These are phyloP conservation scores for Dascillus cervinus DNA, from an alignment of 2,888 invertebrate species.

Conservation along the genomic window DNA sequence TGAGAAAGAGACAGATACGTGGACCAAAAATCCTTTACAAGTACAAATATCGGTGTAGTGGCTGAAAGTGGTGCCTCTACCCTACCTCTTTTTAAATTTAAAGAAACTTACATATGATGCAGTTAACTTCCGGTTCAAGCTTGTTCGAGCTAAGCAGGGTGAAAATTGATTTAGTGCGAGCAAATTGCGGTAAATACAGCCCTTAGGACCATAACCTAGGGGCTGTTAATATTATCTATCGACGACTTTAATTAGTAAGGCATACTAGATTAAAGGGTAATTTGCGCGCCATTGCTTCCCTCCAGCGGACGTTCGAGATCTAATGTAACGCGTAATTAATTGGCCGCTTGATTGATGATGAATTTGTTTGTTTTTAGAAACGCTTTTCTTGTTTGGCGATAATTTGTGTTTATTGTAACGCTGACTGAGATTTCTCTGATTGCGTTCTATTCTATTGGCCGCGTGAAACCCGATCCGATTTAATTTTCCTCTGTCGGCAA, in stretches of 20 bases:
- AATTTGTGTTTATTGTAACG: too few species aligned
- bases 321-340: conserved; percentile 13
- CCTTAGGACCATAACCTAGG: conserved; percentile 14
- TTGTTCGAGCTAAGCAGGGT: conserved; percentile 5
- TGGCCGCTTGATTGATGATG: conserved; percentile 15
- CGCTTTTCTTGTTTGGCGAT: conserved; percentile 9
- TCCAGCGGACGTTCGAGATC: conserved; percentile 8
- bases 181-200: conserved; percentile 11
- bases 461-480: too few species aligned
- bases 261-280: conserved; percentile 24
- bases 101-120: too few species aligned
- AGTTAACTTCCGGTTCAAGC: too few species aligned
- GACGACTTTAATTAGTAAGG: conserved; percentile 25
- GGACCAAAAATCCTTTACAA: too few species aligned
- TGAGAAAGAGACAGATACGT: too few species aligned
- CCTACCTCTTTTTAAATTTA: too few species aligned
- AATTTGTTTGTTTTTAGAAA: conserved; percentile 12
- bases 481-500: too few species aligned
- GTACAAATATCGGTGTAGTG: too few species aligned
- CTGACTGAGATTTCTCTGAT: too few species aligned
- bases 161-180: conserved; percentile 7
- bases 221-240: conserved; percentile 22
- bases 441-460: too few species aligned
- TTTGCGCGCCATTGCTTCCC: conserved; percentile 13
- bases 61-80: too few species aligned